Evolutionary conservation across 2,888 invertebrate species (phyloP).

Genomic region (Spodoptera littoralis): DNA sequence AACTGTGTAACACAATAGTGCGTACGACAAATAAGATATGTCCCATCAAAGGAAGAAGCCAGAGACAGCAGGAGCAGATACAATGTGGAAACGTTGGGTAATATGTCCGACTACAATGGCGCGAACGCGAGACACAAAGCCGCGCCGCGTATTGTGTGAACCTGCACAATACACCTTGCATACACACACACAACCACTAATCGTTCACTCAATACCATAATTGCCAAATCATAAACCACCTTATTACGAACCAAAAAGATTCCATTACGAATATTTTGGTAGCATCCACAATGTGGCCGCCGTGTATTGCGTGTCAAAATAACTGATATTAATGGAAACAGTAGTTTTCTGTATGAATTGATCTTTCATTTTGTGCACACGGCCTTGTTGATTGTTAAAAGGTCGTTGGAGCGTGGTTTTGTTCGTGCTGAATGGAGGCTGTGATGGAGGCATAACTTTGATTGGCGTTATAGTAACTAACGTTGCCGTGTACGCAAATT

Average conservation of each 20-base stretch:
- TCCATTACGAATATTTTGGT: constrained; percentile 23
- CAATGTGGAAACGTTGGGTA: constrained; percentile 86
- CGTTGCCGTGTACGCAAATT: too few species aligned
- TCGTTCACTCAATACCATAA: constrained; percentile 68
- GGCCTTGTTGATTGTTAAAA: constrained; percentile 64
- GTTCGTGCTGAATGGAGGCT: constrained; percentile 10
- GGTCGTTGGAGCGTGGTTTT: constrained; percentile 30
- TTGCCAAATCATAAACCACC: constrained; percentile 69
- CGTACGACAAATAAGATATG: constrained; percentile 78
- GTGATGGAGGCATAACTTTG: constrained; percentile 8
- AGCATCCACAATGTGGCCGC: constrained; percentile 51
- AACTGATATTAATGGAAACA: constrained; percentile 79
- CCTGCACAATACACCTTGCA: constrained; percentile 86
- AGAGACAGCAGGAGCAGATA: constrained; percentile 78
- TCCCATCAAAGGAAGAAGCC: constrained; percentile 84
- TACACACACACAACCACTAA: constrained; percentile 73
- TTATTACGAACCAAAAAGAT: constrained; percentile 60
- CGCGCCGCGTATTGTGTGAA: constrained; percentile 83
- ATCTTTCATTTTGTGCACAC: constrained; percentile 66
- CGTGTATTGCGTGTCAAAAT: constrained; percentile 79
- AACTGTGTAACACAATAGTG: constrained; percentile 56
- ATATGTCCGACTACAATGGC: constrained; percentile 86
- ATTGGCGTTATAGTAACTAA: constrained; percentile 1
- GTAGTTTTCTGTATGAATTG: constrained; percentile 76
- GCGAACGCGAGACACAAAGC: constrained; percentile 85